Evolutionary conservation across 2,797 vertebrate species (phyloP).

Genomic region (Phoxinus dragarum): DNA sequence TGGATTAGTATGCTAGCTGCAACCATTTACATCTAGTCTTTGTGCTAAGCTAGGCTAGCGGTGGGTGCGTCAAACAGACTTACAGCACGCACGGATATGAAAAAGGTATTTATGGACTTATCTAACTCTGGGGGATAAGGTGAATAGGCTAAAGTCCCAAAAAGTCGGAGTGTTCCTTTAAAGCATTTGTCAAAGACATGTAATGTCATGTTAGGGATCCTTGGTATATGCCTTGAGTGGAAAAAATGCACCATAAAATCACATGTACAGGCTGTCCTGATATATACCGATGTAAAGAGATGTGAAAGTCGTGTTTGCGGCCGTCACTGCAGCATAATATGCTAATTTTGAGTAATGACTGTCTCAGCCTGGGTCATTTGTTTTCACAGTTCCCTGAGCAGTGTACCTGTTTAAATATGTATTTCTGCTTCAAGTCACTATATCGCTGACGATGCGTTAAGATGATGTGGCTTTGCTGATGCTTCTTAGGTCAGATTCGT

Average conservation of each 20-base stretch:
- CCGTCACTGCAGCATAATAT: conserved; percentile 30
- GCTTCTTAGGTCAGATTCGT: conserved; percentile 1
- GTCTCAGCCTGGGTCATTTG: conserved; percentile 17
- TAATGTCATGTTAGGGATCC: not conserved
- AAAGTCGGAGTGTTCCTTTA: too few relatives aligned
- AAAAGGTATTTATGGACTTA: too few relatives aligned
- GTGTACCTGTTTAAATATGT: conserved; percentile 35
- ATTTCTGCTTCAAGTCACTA: conserved; percentile 18
- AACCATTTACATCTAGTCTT: too few relatives aligned
- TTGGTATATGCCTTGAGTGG: not conserved
- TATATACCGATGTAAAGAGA: not conserved
- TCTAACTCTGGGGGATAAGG: too few relatives aligned
- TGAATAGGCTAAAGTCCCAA: too few relatives aligned
- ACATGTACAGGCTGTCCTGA: not conserved
- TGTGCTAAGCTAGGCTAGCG: too few relatives aligned
- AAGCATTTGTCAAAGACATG: not conserved
- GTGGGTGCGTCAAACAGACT: too few relatives aligned
- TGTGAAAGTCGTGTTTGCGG: not conserved
- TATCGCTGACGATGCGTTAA: not conserved
- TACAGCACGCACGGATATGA: too few relatives aligned
- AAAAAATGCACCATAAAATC: not conserved
- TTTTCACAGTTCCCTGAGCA: conserved; percentile 19
- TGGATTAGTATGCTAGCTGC: too few relatives aligned
- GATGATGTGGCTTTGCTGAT: not conserved
- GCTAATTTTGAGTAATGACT: conserved; percentile 76